Evolutionary conservation across 2,113 vertebrate species (phyloP), one percentile per base, ranked within the genome.

Genomic region (Podocnemis expansa): DNA sequence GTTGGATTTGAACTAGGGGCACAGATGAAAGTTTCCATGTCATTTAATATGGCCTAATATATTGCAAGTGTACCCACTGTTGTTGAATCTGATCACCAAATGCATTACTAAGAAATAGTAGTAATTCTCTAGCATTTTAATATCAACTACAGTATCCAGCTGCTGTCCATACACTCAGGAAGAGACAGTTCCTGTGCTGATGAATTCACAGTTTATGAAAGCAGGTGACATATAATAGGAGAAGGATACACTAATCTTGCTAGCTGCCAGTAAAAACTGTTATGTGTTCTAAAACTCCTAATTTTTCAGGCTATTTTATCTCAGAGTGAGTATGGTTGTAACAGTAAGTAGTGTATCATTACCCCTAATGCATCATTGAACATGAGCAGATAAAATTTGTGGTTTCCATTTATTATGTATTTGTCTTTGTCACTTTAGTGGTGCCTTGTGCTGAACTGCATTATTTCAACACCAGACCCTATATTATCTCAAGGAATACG

Each of bases 401-500:
- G 51, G 10, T 3, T 58, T 38, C 22, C 2, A 24, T 80, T 82
- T 29, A 2, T 60, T 2, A 22, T 3, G 63, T 12, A 49, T 49
- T 67, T 67, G 5, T 83, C 82, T 38, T 58, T 38, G 82, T 24
- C 52, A 9, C 67, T 63, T 41, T 4, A 8, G 86, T 17, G 9
- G 38, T 60, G 86, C 86, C 24, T 47, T 10, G 54, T 25, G 43
- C 80, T 88, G 1, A 56, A 4, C 43, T 5, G 2, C 1, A 2
- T 58, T 38, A 45, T 10, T n/a, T 54, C 38, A 2, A 41, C 2
- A 31, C 55, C 38, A 3, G 73, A 78, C 7, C 43, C 22, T 43
- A 2, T 0, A 16, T 56, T 56, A 82, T 31, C 78, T 1, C 1
- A 13, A 73, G 38, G 41, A 73, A 41, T 52, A 24, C 27, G 34